Conservation (phyloP, 37 sponge, comb jelly and placozoan genomes). For the Mnemiopsis leidyi region DNA sequence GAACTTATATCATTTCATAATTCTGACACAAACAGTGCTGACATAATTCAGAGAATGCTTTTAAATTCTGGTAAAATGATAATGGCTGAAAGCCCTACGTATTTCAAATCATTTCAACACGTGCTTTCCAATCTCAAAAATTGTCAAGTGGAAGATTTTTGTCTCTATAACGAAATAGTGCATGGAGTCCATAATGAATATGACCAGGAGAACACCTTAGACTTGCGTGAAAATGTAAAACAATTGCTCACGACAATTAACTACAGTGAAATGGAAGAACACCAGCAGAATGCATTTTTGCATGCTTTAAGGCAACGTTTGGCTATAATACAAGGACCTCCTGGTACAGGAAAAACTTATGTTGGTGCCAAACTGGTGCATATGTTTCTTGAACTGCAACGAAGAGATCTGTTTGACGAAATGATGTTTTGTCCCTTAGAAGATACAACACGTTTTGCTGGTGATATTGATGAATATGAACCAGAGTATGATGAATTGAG, state of each 20-base stretch:
- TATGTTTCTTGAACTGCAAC: constrained; percentile 10
- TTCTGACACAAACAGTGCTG: background rate
- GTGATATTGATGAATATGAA: background rate
- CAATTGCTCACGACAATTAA: background rate
- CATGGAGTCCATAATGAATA: background rate
- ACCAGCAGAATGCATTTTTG: constrained; percentile 65
- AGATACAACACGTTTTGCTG: background rate
- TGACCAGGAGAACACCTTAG: background rate
- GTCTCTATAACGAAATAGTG: constrained; percentile 57
- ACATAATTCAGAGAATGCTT: background rate
- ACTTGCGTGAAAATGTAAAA: background rate
- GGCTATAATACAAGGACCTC: constrained; percentile 72
- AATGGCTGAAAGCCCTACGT: constrained; percentile 72
- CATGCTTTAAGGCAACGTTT: constrained; percentile 36
- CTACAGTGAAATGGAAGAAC: constrained; percentile 45
- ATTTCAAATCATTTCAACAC: constrained; percentile 70
- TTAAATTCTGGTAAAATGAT: constrained; percentile 37
- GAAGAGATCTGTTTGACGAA: background rate
- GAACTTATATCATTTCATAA: constrained; percentile 39
- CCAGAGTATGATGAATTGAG: background rate
- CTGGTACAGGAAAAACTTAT: constrained; percentile 73
- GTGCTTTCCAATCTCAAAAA: constrained; percentile 66
- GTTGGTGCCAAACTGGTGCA: constrained; percentile 65
- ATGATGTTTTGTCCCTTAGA: background rate
- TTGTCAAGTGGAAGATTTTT: constrained; percentile 54